A percentile compares a stretch with the other conserved stretches of the same genome.
Conservation (phyloP, 2,888 invertebrate species). For the Netelia virgata region DNA sequence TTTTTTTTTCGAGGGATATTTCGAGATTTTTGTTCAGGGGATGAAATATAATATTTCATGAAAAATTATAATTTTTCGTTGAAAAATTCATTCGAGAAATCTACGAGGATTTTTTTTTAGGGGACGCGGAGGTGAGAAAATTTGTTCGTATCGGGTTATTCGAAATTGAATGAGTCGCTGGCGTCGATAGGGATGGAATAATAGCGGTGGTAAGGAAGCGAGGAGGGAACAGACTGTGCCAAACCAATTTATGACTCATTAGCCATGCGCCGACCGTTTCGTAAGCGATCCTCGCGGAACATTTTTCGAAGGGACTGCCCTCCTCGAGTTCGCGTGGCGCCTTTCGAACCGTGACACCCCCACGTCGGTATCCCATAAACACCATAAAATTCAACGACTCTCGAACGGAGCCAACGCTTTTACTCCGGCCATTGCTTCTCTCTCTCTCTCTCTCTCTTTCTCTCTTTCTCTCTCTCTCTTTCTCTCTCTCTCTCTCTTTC, state of each 20-base stretch:
- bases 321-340: slow-evolving; percentile 38
- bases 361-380: slow-evolving; percentile 57
- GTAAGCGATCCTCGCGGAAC: slow-evolving; percentile 69
- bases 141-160: slow-evolving; percentile 57
- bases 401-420: slow-evolving; percentile 34
- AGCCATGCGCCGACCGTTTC: slow-evolving; percentile 73
- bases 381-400: slow-evolving; percentile 67
- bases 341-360: slow-evolving; percentile 51
- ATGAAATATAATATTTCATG: neutral
- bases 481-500: slow-evolving; percentile 16
- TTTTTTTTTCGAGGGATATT: neutral
- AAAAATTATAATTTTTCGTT: neutral
- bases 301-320: slow-evolving; percentile 34
- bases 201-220: neutral
- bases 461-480: slow-evolving; percentile 13
- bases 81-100: slow-evolving; percentile 6
- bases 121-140: slow-evolving; percentile 14
- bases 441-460: slow-evolving; percentile 23
- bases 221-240: slow-evolving; percentile 40
- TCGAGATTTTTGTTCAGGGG: neutral
- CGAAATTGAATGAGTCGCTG: slow-evolving; percentile 50
- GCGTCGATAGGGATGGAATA: slow-evolving; percentile 21
- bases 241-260: slow-evolving; percentile 77
- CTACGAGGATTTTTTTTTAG: neutral
- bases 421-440: neutral